Conservation (phyloP, 2,113 vertebrate genomes). For the Macaca fascicularis region T2T-MFA8v1.1 NC_088391.1:74367001-74367500, state of each 20-base stretch:
- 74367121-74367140: neutral
- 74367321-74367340: neutral
- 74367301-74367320: neutral
- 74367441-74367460: neutral
- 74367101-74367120: neutral
- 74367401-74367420: neutral
- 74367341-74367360: neutral
- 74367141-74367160: neutral
- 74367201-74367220: neutral
- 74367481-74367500: neutral
- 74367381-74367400: neutral
- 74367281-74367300: neutral
- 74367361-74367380: neutral
- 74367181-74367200: neutral
- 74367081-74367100: neutral
- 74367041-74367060: neutral
- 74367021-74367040: neutral
- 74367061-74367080: neutral
- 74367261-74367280: accelerated
- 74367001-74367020: too few species aligned
- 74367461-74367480: neutral
- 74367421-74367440: neutral
- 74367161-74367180: neutral
- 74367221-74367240: neutral
- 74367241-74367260: neutral